Evolutionary conservation across 1,140 invertebrate species (phyloP), one percentile per base, ranked within the genome.

Genomic region (Orussus abietinus): DNA sequence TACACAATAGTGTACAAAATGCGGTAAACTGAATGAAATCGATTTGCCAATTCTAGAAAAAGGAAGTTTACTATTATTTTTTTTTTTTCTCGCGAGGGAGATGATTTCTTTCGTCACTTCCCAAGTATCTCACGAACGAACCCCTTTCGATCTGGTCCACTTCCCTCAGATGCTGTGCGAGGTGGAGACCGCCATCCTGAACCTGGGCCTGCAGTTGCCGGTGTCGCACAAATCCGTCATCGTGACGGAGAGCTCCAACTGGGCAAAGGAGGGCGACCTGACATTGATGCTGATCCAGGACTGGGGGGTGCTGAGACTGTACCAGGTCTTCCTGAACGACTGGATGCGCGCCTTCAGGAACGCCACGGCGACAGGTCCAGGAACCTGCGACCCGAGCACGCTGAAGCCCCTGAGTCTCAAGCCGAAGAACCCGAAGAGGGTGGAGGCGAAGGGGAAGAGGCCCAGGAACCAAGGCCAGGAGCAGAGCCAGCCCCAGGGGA

Each of bases 271-370:
- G 17, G 69, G 67, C 3, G 72, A 73, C 38, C 30, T 66, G 3
- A 76, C 73, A 0, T 32, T 54, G 12, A 66, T 71, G 59, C 31
- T 72, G 9, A 66, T 75, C 30, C 72, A 75, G 36, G 74, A 76
- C 42, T 69, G 68, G 43, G 72, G 72, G 3, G 65, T 75, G 1
- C 18, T 76, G 4, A 59, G 61, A 12, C 49, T 64, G 0, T 75
- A 74, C 21, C 57, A 64, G 14, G 55, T 36, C 0, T 75, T 71
- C 40, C 42, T 76, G 9, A 66, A 72, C 25, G 66, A 74, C 21
- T 75, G 73, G 74, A 57, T 53, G 3, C 41, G 53, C 3, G 72
- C 67, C 3, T 62, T 74, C 5, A 52, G 58, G 0, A 57, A 72
- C 38, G 69, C 59, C 4, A 73, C 64, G 3, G 57, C 50, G 2